Base-by-base conservation (phyloP, 1,140 invertebrate genomes). In the Drosophila carrolli region DNA sequence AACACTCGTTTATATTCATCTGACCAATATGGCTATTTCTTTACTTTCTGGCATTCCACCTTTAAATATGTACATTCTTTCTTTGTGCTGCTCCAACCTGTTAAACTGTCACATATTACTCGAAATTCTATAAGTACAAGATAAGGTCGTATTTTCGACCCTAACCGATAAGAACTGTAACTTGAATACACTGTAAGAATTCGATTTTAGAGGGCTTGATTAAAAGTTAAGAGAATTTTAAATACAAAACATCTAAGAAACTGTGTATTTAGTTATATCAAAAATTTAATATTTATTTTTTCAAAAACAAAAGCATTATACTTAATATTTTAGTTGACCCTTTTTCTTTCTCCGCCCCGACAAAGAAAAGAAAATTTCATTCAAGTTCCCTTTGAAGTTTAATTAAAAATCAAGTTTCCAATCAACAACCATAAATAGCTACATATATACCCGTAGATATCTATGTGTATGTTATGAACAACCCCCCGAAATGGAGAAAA, bases 341-440 rank as follows among this genome's bases (percentile, higher is more conserved):
- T 13, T n/a, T 35, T 35, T 5, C 40, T 44, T 58, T 23, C 3
- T 4, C 7, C 7, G 16, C 1, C 4, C 10, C 11, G 14, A 6
- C 4, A n/a, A 9, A 4, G 27, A 44, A 43, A n/a, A 11, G 10
- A 13, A 14, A 38, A 40, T 27, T 38, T 43, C 16, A n/a, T 46
- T 14, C 35, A 38, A 40, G 54, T 60, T 27, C 6, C 8, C 40
- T 23, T 46, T 46, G 13, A 60, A 55, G 62, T 76, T 76, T 76
- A 76, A 76, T 76, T 76, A 76, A 76, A 76, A 76, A 47, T 59
- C 13, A n/a, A 43, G 53, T 76, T 76, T 67, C 48, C 60, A 75
- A 75, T 75, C 53, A 66, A 37, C 35, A 32, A 29, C 16, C 27
- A 35, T 35, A 66, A 47, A 66, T 66, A 41, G 43, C 44, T 67